These are phyloP conservation scores for Parazoanthus darwini DNA, from an alignment of 92 coral and sea anemone genomes.

Conservation along the genomic window DNA sequence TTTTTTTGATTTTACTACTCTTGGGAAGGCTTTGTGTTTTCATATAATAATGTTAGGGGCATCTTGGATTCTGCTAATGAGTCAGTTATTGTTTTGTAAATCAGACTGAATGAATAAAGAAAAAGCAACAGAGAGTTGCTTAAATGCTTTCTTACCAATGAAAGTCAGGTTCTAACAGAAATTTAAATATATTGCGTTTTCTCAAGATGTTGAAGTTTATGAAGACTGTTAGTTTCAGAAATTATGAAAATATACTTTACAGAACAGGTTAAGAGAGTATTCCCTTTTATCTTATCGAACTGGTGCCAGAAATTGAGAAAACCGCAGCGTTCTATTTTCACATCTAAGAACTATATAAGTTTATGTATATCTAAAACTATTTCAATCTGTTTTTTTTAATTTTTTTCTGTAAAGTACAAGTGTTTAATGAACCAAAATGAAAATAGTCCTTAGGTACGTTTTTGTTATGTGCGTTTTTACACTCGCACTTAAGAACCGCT, in stretches of 20 bases:
- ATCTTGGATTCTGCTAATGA: not conserved
- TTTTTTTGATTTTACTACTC: not conserved
- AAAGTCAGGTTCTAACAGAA: no score
- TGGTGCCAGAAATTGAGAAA: not conserved
- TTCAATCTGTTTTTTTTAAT: no score
- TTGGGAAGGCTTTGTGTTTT: not conserved
- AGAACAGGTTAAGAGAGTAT: not conserved
- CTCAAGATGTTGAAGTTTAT: not conserved
- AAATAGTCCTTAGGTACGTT: no score
- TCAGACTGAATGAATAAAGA: not conserved
- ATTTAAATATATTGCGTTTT: not conserved
- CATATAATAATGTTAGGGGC: not conserved
- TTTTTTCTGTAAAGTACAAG: no score
- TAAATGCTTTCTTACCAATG: not conserved
- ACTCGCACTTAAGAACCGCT: not conserved
- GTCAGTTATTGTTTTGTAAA: not conserved
- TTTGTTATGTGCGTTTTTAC: not conserved
- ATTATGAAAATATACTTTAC: not conserved
- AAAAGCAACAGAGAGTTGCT: conserved; percentile 4
- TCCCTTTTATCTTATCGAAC: not conserved
- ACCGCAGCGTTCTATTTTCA: conserved; percentile 37
- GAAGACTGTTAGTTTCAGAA: not conserved
- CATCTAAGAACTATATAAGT: no score
- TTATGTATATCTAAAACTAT: no score
- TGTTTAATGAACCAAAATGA: not conserved